Conservation (phyloP, 2,113 vertebrate species). For the Mustelus asterias region DNA sequence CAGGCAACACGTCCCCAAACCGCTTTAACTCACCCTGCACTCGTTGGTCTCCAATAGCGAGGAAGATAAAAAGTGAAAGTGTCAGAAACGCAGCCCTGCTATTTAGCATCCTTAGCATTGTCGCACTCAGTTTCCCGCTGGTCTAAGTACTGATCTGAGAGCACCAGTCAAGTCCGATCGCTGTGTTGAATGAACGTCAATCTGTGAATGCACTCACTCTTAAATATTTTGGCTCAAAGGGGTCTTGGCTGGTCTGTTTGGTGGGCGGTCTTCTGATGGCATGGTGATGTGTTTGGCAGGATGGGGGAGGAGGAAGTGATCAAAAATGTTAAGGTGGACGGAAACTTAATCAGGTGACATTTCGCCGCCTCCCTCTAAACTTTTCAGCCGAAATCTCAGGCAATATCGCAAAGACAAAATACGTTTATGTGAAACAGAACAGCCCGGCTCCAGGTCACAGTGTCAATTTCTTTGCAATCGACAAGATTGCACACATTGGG, state of each 20-base stretch:
- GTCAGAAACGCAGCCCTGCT: slow-evolving; percentile 70
- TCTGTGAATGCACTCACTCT: slow-evolving; percentile 92
- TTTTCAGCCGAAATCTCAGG: slow-evolving; percentile 41
- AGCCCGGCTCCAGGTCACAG: not conserved
- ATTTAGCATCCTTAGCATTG: slow-evolving; percentile 78
- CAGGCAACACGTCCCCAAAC: not conserved
- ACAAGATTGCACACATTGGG: not conserved
- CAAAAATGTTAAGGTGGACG: slow-evolving; percentile 65
- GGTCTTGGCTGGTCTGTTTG: slow-evolving; percentile 87
- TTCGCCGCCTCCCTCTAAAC: slow-evolving; percentile 66
- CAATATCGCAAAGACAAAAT: not conserved
- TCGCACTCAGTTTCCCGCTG: not conserved
- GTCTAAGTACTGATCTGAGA: slow-evolving; percentile 23
- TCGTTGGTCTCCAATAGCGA: slow-evolving; percentile 88
- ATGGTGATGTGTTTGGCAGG: slow-evolving; percentile 60
- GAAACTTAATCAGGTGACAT: slow-evolving; percentile 90
- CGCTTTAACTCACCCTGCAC: slow-evolving; percentile 79
- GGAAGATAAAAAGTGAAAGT: slow-evolving; percentile 76
- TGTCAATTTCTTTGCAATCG: not conserved
- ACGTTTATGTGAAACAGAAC: not conserved
- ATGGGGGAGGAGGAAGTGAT: slow-evolving; percentile 73
- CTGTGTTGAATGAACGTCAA: slow-evolving; percentile 98
- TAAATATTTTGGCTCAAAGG: slow-evolving; percentile 86
- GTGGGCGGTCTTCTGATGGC: slow-evolving; percentile 92
- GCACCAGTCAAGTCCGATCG: slow-evolving; percentile 59